Base-by-base conservation (phyloP, 2,888 invertebrate genomes). In the Phania funesta region DNA sequence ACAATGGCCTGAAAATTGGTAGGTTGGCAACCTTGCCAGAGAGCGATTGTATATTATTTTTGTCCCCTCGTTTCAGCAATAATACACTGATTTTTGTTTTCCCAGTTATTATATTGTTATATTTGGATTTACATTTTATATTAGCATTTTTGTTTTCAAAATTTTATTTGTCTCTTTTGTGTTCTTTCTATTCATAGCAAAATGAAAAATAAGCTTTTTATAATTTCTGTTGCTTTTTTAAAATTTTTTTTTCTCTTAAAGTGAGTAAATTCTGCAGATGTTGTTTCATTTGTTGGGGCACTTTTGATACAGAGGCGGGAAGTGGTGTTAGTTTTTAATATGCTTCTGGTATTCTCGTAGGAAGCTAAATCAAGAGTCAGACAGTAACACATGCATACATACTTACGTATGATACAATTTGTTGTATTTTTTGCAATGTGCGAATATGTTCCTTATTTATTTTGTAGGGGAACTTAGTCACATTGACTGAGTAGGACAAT, bases 131-230 rank as follows among this genome's bases (percentile, higher is more conserved):
- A 8, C 58, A 22, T 32, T 38, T 46, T 58, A 13, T 75, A 62
- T 52, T 13, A 22, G 29, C 44, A 67, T 68, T 68, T 35, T 32
- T 60, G 62, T 52, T 41, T 78, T 64, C 29, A 38, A 11, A 32
- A 20, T 4, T 26, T 24, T 18, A 46, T 35, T 35, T 18, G 24
- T 41, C 8, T n/a, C n/a, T n/a, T 38, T 77, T 54, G 54, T 11
- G 54, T 56, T 71, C 70, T 64, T 58, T 32, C n/a, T 58, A 65
- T 79, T 73, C 78, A 32, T 67, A 67, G 65, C 41, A 71, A 29
- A 48, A 71, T 50, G n/a, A 29, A 65, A 20, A 46, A 26, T 44
- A 62, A 46, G 35, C 38, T 50, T 50, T 58, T 48, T 16, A n/a
- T n/a, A n/a, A n/a, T n/a, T n/a, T n/a, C 3, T 48, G 16, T 38